Evolutionary conservation across 2,888 invertebrate genomes (phyloP).

Genomic region (Empis stercorea): DNA sequence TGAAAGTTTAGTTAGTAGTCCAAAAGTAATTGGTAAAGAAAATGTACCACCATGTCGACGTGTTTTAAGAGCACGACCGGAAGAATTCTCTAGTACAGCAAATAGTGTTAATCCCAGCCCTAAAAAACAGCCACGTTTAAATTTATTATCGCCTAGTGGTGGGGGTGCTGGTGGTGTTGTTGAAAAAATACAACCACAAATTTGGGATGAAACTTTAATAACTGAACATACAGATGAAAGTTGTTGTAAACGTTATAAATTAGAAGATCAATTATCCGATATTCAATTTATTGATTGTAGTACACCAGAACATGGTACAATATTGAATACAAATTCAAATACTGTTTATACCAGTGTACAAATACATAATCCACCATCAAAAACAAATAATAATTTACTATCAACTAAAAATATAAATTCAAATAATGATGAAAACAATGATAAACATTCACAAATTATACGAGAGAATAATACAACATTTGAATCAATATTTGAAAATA

Average conservation of each 20-base stretch:
- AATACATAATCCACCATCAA: slow-evolving; percentile 32
- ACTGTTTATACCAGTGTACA: slow-evolving; percentile 33
- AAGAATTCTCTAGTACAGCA: slow-evolving; percentile 41
- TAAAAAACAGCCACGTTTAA: slow-evolving; percentile 45
- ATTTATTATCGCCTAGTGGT: slow-evolving; percentile 29
- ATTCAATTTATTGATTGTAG: slow-evolving; percentile 72
- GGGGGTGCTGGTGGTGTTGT: slow-evolving; percentile 10
- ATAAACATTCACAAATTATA: slow-evolving; percentile 1
- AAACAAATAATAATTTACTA: slow-evolving; percentile 4
- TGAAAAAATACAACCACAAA: slow-evolving; percentile 13
- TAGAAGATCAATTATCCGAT: slow-evolving; percentile 66
- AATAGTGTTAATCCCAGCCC: slow-evolving; percentile 47
- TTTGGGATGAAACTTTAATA: slow-evolving; percentile 7
- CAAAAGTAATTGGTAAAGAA: slow-evolving; percentile 34
- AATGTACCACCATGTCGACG: slow-evolving; percentile 38
- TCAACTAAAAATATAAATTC: slow-evolving; percentile 9
- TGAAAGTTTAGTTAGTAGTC: slow-evolving; percentile 53
- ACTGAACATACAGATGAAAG: slow-evolving; percentile 29
- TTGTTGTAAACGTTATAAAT: slow-evolving; percentile 50
- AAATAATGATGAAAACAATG: slow-evolving; percentile 9
- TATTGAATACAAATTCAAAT: slow-evolving; percentile 21
- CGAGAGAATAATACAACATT: slow-evolving; percentile 14
- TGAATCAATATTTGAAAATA: slow-evolving; percentile 16
- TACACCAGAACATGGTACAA: slow-evolving; percentile 48
- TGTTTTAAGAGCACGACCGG: slow-evolving; percentile 41